Percentiles rank a stretch among this genome's conserved stretches.
Evolutionary conservation across 30 jellyfish, hydroid and myxozoan species (phyloP).

Genomic region (Cassiopea andromeda): DNA sequence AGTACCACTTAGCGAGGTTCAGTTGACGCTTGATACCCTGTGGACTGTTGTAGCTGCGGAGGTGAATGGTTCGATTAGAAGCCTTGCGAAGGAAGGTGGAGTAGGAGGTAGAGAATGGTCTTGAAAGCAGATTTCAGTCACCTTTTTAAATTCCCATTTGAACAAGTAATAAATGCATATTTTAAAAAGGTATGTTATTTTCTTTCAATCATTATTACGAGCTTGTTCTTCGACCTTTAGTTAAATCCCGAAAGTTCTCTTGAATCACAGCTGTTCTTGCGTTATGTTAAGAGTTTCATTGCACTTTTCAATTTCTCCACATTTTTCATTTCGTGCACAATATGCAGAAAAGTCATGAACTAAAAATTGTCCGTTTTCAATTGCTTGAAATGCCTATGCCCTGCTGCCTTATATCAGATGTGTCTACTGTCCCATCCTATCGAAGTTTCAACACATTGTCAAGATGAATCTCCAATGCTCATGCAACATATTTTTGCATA

Average conservation of each 20-base stretch:
- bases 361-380: too few species aligned
- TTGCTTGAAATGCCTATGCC: too few species aligned
- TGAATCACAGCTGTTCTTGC: too few species aligned
- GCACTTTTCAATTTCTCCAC: too few species aligned
- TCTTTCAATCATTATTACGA: background rate
- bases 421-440: too few species aligned
- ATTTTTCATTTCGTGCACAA: too few species aligned
- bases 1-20: background rate
- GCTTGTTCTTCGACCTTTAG: background rate
- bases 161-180: slow-evolving; percentile 55
- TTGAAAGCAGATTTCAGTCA: slow-evolving; percentile 55
- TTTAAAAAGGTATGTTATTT: slow-evolving; percentile 36
- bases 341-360: too few species aligned
- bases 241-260: background rate
- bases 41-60: background rate
- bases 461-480: too few species aligned
- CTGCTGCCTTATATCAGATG: too few species aligned
- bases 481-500: too few species aligned
- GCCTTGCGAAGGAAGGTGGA: background rate
- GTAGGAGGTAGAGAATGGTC: slow-evolving; percentile 34
- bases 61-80: slow-evolving; percentile 1
- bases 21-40: background rate
- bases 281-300: too few species aligned
- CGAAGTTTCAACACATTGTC: too few species aligned
- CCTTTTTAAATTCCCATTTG: slow-evolving; percentile 39